Conservation (phyloP, 2,888 invertebrate species). For the Drosophila rellima region DNA sequence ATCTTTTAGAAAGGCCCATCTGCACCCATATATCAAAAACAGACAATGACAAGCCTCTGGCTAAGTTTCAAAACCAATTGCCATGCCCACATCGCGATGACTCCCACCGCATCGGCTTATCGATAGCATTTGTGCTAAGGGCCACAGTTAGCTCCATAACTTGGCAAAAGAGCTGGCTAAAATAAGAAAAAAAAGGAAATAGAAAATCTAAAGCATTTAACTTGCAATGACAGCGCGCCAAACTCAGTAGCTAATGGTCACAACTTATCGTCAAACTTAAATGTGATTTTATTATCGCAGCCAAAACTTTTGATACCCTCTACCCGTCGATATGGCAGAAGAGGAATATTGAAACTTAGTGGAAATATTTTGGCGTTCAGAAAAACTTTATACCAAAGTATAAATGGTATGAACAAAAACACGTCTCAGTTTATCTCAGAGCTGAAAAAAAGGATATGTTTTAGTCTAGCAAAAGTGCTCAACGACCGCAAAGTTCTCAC, state of each 20-base stretch:
- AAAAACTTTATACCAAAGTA: no score
- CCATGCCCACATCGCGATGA: conserved; percentile 53
- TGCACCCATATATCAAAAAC: conserved; percentile 68
- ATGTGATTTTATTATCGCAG: conserved; percentile 80
- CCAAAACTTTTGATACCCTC: conserved; percentile 63
- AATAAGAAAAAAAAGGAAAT: conserved; percentile 29
- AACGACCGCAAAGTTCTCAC: background rate
- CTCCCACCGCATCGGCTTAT: conserved; percentile 54
- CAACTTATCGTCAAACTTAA: conserved; percentile 80
- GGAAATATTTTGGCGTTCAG: background rate
- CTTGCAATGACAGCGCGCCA: conserved; percentile 68
- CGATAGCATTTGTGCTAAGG: conserved; percentile 61
- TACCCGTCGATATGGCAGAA: background rate
- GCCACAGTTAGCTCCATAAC: conserved; percentile 63
- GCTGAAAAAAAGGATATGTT: background rate
- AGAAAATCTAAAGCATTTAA: conserved; percentile 72
- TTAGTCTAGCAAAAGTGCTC: background rate
- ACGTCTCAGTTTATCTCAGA: background rate
- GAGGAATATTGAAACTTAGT: conserved; percentile 9
- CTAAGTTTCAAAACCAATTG: conserved; percentile 71
- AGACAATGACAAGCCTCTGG: conserved; percentile 54
- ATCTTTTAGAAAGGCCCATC: conserved; percentile 46
- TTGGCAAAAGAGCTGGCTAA: conserved; percentile 51
- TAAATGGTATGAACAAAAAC: background rate
- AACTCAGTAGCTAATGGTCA: conserved; percentile 70